Evolutionary conservation across 2,113 vertebrate species (phyloP), one percentile per base, ranked within the genome.

Genomic region (Phoenicopterus ruber): DNA sequence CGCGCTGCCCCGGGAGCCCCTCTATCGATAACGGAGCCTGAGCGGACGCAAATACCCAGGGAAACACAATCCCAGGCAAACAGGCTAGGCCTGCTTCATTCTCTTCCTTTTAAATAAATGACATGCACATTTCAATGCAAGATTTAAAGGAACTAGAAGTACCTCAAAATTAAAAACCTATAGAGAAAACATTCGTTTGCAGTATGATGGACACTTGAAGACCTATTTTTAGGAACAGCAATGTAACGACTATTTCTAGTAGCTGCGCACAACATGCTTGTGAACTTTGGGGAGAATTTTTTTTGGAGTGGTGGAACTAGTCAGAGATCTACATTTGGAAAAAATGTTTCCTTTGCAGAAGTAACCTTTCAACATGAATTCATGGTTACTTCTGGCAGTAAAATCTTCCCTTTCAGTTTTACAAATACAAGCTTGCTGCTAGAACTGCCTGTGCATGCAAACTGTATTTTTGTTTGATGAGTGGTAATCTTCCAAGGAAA

Each of bases 291-390:
- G 29, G 61, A 94, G 49, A 89, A 81, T 73, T 83, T 55, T 77
- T 66, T 79, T 61, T 82, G 44, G 61, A 93, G 52, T 31, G 26
- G 22, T 54, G 62, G 93, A 94, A 95, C 76, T 17, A 85, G 62
- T 54, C 81, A 86, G 66, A 88, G 55, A 93, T 70, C 54, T 87
- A 62, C 86, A 89, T 89, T 92, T 82, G 71, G 74, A 88, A 95
- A 92, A 94, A 89, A 34, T 38, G 87, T 50, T 91, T 86, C 74
- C 38, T 24, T 59, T 80, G 82, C 26, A 91, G 71, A 94, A 87
- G 40, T 32, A n/a, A 91, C 66, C 62, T 91, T 95, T 91, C 86
- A 65, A 54, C 69, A 63, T 72, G 81, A 94, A 95, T 62, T 85
- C 84, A n/a, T 70, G 47, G 77, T 76, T 76, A 80, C 78, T 93